Evolutionary conservation across 2,888 invertebrate species (phyloP).

Genomic region (Ormyrus rosae): DNA sequence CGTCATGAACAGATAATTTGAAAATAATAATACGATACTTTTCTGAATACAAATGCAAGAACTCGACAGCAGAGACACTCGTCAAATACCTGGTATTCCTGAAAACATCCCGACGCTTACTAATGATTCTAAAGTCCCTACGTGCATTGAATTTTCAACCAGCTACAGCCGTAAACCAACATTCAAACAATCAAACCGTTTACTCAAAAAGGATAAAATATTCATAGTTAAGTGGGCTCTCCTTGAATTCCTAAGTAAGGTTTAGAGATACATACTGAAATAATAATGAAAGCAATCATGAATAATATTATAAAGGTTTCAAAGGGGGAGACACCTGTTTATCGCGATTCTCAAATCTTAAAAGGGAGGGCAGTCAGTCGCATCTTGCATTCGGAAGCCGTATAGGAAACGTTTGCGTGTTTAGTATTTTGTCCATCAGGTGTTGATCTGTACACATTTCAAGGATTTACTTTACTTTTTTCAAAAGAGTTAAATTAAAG

Average conservation of each 20-base stretch:
- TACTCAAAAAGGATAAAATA: slow-evolving; percentile 3
- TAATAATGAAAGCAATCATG: slow-evolving; percentile 32
- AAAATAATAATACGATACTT: no score
- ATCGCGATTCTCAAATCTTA: slow-evolving; percentile 58
- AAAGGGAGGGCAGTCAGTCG: neutral
- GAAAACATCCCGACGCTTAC: slow-evolving; percentile 13
- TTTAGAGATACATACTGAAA: no score
- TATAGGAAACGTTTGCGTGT: slow-evolving; percentile 34
- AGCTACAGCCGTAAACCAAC: neutral
- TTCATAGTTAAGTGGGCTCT: neutral
- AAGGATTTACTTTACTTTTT: no score
- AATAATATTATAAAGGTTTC: slow-evolving; percentile 33
- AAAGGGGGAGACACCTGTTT: slow-evolving; percentile 13
- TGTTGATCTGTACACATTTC: neutral
- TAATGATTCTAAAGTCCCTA: neutral
- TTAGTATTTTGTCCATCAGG: slow-evolving; percentile 20
- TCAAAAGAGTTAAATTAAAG: no score
- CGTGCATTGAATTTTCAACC: slow-evolving; percentile 15
- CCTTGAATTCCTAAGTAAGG: slow-evolving; percentile 15
- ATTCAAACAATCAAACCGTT: neutral
- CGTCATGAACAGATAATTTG: no score
- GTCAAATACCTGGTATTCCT: neutral
- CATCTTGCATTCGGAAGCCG: slow-evolving; percentile 33
- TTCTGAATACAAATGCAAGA: neutral
- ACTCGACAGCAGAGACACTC: neutral